These are phyloP conservation scores for Lordiphosa fenestrarum DNA, from an alignment of 2,888 invertebrate species.

Conservation along the genomic window DNA sequence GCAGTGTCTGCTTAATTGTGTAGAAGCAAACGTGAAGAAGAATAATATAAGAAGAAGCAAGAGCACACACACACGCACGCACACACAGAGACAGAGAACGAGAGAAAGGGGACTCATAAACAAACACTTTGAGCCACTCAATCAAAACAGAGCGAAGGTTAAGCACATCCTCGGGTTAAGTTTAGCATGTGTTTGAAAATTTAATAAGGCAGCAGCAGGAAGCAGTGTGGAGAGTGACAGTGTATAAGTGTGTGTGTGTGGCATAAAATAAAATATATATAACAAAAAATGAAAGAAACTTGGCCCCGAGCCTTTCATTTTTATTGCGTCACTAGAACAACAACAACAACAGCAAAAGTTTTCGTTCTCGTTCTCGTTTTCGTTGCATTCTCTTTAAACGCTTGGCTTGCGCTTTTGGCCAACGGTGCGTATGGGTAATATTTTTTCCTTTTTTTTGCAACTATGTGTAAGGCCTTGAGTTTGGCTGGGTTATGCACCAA, in stretches of 20 bases:
- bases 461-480: constrained; percentile 25
- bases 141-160: constrained; percentile 72
- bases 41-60: constrained; percentile 15
- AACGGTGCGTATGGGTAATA: constrained; percentile 58
- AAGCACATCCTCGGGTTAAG: constrained; percentile 70
- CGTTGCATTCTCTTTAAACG: constrained; percentile 36
- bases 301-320: constrained; percentile 22
- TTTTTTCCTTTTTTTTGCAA: constrained; percentile 31
- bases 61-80: constrained; percentile 6
- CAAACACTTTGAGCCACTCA: constrained; percentile 68
- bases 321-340: constrained; percentile 37
- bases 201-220: constrained; percentile 56
- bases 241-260: constrained; percentile 18
- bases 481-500: constrained; percentile 24
- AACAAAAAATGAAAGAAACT: not conserved
- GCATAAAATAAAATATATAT: constrained; percentile 36
- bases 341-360: constrained; percentile 13
- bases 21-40: constrained; percentile 27
- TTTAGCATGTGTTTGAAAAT: constrained; percentile 73
- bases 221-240: constrained; percentile 2
- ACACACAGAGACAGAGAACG: constrained; percentile 1
- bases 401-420: constrained; percentile 48
- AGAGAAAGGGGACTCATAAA: constrained; percentile 39
- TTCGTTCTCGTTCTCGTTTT: constrained; percentile 24
- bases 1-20: constrained; percentile 46